phyloP scores from a whole-genome alignment of 2,888 invertebrate species.

The Xestia xanthographa region DNA sequence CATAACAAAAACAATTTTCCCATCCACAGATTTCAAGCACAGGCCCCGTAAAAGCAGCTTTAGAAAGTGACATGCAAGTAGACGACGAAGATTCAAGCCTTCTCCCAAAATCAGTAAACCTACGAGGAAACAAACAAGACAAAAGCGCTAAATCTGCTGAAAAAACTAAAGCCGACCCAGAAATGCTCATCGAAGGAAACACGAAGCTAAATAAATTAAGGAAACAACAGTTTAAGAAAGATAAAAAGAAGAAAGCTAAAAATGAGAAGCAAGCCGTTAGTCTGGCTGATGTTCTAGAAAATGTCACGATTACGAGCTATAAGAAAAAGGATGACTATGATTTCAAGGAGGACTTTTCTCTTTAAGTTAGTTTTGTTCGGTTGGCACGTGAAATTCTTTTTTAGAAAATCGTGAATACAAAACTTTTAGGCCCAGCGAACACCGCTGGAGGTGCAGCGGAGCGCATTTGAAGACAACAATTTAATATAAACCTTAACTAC shows the following conservation, averaged over 20 bases:
- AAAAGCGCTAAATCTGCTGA: constrained; percentile 80
- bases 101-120: constrained; percentile 84
- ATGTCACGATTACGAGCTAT: constrained; percentile 86
- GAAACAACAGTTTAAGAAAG: constrained; percentile 92
- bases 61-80: constrained; percentile 88
- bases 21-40: constrained; percentile 90
- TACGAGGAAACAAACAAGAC: constrained; percentile 81
- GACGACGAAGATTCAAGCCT: constrained; percentile 87
- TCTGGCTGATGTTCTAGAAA: constrained; percentile 92
- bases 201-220: constrained; percentile 85
- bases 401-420: background rate
- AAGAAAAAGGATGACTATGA: constrained; percentile 90
- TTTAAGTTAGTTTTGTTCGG: constrained; percentile 60
- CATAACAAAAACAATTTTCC: too few relatives aligned
- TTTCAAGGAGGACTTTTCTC: constrained; percentile 91
- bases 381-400: background rate
- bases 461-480: too few relatives aligned
- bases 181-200: constrained; percentile 93
- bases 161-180: constrained; percentile 90
- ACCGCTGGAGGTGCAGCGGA: too few relatives aligned
- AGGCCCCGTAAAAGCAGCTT: constrained; percentile 90
- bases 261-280: constrained; percentile 92
- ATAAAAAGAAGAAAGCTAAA: constrained; percentile 88
- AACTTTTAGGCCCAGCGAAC: too few relatives aligned
- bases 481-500: too few relatives aligned